Percentiles rank a stretch among this genome's conserved stretches.
Conservation (phyloP, 2,797 vertebrate species). For the Pseudochirops cupreus region DNA sequence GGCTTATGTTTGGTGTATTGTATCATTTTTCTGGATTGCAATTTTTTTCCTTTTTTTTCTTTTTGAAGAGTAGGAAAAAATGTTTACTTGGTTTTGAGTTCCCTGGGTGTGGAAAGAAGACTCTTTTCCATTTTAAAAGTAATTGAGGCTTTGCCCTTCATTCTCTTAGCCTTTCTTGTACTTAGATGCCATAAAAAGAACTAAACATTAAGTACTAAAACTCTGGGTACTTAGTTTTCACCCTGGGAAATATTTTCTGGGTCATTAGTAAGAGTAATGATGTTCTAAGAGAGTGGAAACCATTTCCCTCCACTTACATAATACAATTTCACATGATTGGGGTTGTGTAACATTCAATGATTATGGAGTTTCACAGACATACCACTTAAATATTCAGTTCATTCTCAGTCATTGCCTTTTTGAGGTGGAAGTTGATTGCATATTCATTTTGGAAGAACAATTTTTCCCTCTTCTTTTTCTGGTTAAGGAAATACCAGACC, state of each 20-base stretch:
- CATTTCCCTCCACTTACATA: conserved; percentile 29
- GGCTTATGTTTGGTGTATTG: conserved; percentile 1
- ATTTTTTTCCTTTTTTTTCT: background rate
- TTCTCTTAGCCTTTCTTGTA: background rate
- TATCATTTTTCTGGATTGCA: background rate
- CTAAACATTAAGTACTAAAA: conserved; percentile 18
- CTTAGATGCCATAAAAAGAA: conserved; percentile 21
- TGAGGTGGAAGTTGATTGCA: conserved; percentile 10
- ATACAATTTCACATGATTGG: conserved; percentile 39
- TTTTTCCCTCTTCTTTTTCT: conserved; percentile 34
- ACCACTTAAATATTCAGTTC: background rate
- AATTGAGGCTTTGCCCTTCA: background rate
- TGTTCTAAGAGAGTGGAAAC: conserved; percentile 39
- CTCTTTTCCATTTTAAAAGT: conserved; percentile 56
- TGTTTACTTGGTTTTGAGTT: conserved; percentile 61
- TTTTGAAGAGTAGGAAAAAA: conserved; percentile 45
- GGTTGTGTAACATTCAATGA: conserved; percentile 19
- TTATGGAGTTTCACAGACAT: conserved; percentile 14
- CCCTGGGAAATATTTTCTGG: conserved; percentile 16
- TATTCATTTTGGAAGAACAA: background rate
- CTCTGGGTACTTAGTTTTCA: conserved; percentile 24
- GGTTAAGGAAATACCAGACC: conserved; percentile 14
- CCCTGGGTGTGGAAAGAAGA: conserved; percentile 12
- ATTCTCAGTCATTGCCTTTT: background rate
- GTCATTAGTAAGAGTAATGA: conserved; percentile 7